Evolutionary conservation across 1,140 invertebrate genomes (phyloP), one percentile per base, ranked within the genome.

Genomic region (Macrotrachela quadricornifera): DNA sequence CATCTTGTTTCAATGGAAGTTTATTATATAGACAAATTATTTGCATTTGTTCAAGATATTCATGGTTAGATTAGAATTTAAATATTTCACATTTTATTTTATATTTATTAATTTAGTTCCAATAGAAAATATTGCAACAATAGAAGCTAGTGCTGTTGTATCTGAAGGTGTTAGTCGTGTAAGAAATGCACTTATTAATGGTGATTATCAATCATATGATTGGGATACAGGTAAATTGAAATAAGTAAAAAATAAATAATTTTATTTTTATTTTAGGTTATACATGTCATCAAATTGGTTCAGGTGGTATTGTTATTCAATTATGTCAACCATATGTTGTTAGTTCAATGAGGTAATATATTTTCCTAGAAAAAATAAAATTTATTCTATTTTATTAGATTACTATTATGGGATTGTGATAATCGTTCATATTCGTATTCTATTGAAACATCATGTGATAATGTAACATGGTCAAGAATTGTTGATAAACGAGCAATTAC

Each of bases 331-430:
- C 92, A 1, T 96, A 91, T 68, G 76, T 91, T 57, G 77, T 96
- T 50, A 78, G 80, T 46, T 87, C 84, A 10, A 81, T 95, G 75
- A 78, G 84, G 79, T 80, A 69, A 58, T 50, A 37, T 44, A n/a
- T n/a, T n/a, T n/a, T n/a, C n/a, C n/a, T n/a, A n/a, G 21, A 30
- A 30, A 30, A 30, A 3, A 15, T 18, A 4, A 2, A 44, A n/a
- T n/a, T 18, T 9, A 4, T 18, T 18, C 42, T 18, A 4, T 44
- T n/a, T 9, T 4, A 4, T 15, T 59, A 81, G 81, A 61, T 72
- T 96, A 61, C 69, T 96, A 44, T 72, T 97, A 49, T 97, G 92
- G 92, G 91, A 97, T 72, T 92, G 86, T 71, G 92, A 97, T 73
- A 83, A 92, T 65, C 75, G 92, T 41, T 81, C 79, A 58, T 97